Percentiles rank a stretch among this genome's conserved stretches.
Conservation (phyloP, 92 coral and sea anemone genomes). For the Actinernus sp. region DNA sequence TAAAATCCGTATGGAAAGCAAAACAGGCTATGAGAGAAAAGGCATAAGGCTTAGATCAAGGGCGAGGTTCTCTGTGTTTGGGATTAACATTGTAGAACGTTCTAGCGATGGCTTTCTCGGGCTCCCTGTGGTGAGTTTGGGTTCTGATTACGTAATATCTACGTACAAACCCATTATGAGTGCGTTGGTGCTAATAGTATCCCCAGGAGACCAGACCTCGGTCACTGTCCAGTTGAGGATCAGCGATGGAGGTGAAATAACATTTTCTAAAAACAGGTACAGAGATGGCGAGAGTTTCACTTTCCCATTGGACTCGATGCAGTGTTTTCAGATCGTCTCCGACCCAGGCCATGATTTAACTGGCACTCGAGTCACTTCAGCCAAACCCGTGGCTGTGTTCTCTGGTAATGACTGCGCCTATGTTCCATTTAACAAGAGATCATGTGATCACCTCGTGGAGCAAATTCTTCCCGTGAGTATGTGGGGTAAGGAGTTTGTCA, state of each 20-base stretch:
- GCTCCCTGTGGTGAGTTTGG: conserved; percentile 66
- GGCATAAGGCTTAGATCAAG: conserved; percentile 66
- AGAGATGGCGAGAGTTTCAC: conserved; percentile 47
- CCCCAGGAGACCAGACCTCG: conserved; percentile 30
- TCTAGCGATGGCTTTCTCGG: conserved; percentile 78
- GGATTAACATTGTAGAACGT: conserved; percentile 53
- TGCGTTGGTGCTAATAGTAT: conserved; percentile 52
- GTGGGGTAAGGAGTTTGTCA: conserved; percentile 77
- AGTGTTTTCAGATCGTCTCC: conserved; percentile 68
- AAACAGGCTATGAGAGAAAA: conserved; percentile 24
- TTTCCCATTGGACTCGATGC: conserved; percentile 39
- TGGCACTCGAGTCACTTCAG: conserved; percentile 73
- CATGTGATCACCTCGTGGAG: conserved; percentile 88
- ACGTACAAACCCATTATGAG: conserved; percentile 25
- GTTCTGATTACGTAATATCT: conserved; percentile 63
- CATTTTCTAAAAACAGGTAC: background rate
- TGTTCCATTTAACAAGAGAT: conserved; percentile 36
- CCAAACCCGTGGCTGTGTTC: conserved; percentile 79
- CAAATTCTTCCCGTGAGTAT: conserved; percentile 79
- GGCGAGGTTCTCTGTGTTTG: conserved; percentile 57
- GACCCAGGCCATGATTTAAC: conserved; percentile 43
- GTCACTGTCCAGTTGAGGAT: conserved; percentile 25
- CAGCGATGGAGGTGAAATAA: conserved; percentile 9
- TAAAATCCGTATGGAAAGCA: conserved; percentile 46
- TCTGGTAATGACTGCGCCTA: conserved; percentile 89